These are phyloP conservation scores for Podocnemis expansa DNA, from an alignment of 2,113 vertebrate species.

Conservation along the genomic window DNA sequence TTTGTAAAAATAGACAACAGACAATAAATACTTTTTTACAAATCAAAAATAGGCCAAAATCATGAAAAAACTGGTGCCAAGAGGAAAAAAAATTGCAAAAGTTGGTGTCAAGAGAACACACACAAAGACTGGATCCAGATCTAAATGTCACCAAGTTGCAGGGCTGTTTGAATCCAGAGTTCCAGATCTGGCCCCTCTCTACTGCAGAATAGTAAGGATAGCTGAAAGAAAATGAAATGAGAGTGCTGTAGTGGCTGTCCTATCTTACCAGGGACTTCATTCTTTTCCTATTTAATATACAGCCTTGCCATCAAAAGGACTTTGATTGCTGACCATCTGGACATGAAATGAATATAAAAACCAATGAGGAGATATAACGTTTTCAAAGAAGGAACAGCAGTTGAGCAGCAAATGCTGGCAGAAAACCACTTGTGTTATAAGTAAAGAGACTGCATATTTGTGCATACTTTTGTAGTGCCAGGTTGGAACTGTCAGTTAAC, in stretches of 20 bases:
- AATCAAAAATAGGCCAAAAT: not conserved
- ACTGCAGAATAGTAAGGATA: not conserved
- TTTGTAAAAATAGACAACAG: not conserved
- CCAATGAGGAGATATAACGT: not conserved
- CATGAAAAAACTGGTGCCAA: not conserved
- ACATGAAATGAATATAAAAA: not conserved
- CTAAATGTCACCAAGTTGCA: not conserved
- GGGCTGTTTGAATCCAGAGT: not conserved
- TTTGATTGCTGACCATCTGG: not conserved
- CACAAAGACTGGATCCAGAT: no score
- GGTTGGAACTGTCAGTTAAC: constrained; percentile 61
- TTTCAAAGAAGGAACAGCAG: constrained; percentile 12
- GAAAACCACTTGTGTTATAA: constrained; percentile 44
- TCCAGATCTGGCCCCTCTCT: not conserved
- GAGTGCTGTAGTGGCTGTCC: not conserved
- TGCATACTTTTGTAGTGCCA: constrained; percentile 50
- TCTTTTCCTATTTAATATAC: not conserved
- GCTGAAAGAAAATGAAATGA: not conserved
- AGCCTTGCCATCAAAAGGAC: not conserved
- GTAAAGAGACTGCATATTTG: constrained; percentile 54
- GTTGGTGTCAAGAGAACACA: no score
- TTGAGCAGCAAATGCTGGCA: not conserved
- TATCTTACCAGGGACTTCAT: not conserved
- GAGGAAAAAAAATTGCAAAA: no score
- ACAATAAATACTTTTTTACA: not conserved